Percentiles rank a stretch among this genome's conserved stretches.
Evolutionary conservation across 2,888 invertebrate genomes (phyloP).

Genomic region (Sphinx pinastri): DNA sequence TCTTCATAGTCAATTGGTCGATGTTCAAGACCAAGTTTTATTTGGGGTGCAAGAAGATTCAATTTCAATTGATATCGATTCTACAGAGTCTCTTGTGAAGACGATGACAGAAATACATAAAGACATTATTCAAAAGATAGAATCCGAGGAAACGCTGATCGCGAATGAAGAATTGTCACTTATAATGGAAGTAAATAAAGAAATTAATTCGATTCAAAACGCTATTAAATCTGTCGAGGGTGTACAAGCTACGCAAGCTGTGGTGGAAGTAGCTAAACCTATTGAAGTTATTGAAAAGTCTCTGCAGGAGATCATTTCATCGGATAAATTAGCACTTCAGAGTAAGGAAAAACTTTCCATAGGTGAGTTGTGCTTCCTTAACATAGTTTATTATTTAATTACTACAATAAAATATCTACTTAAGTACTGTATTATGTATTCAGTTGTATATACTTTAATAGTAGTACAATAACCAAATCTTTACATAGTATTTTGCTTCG

Average conservation of each 20-base stretch:
- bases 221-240: conserved; percentile 63
- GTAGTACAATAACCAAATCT: too few species aligned
- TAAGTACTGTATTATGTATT: too few species aligned
- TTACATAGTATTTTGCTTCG: too few species aligned
- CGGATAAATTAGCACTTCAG: conserved; percentile 42
- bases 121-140: conserved; percentile 61
- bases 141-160: conserved; percentile 47
- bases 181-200: conserved; percentile 63
- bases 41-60: conserved; percentile 58
- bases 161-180: conserved; percentile 57
- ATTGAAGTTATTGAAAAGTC: conserved; percentile 62
- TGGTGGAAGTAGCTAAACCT: conserved; percentile 56
- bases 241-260: conserved; percentile 42
- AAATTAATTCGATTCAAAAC: conserved; percentile 64
- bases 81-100: conserved; percentile 66
- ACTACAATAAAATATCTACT: not conserved
- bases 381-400: conserved; percentile 9
- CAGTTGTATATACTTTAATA: too few species aligned
- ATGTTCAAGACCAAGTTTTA: conserved; percentile 63
- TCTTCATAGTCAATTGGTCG: conserved; percentile 61
- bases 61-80: conserved; percentile 58
- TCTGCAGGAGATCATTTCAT: conserved; percentile 50
- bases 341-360: conserved; percentile 44
- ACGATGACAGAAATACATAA: conserved; percentile 66
- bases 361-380: conserved; percentile 50